phyloP scores from a whole-genome alignment of 2,797 vertebrate species.

The Furcifer pardalis region DNA sequence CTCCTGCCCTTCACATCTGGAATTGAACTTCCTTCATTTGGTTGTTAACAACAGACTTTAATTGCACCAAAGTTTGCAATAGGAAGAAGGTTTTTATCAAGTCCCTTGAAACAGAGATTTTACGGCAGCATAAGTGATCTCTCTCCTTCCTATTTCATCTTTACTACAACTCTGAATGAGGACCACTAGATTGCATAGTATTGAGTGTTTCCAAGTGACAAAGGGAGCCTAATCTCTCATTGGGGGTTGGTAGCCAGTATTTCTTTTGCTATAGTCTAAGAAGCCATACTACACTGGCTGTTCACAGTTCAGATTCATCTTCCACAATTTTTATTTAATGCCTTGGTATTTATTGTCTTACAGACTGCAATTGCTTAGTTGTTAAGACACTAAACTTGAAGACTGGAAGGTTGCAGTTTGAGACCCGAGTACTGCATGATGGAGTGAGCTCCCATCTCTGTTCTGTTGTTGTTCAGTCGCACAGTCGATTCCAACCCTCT shows the following conservation, averaged over 20 bases:
- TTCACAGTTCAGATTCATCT: not conserved
- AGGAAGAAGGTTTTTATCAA: not conserved
- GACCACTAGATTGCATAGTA: not conserved
- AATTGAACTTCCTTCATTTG: slow-evolving; percentile 34
- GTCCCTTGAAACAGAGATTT: not conserved
- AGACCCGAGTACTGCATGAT: too few relatives aligned
- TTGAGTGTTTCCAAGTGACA: not conserved
- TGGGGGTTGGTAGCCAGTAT: not conserved
- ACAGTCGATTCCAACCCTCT: too few relatives aligned
- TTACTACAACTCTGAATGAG: not conserved
- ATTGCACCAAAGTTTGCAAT: not conserved
- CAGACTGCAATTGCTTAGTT: too few relatives aligned
- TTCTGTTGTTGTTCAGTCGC: too few relatives aligned
- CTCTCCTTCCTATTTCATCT: not conserved
- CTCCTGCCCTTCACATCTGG: not conserved
- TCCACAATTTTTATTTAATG: not conserved
- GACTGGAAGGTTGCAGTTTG: too few relatives aligned
- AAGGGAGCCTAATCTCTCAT: not conserved
- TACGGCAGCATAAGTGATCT: not conserved
- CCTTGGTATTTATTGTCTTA: not conserved
- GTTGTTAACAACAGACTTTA: slow-evolving; percentile 23
- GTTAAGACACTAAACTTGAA: too few relatives aligned
- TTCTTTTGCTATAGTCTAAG: not conserved
- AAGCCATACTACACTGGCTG: slow-evolving; percentile 12
- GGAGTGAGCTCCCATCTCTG: too few relatives aligned